Base-by-base conservation (phyloP, 2,888 invertebrate species). In the Leptinotarsa peninsularis region DNA sequence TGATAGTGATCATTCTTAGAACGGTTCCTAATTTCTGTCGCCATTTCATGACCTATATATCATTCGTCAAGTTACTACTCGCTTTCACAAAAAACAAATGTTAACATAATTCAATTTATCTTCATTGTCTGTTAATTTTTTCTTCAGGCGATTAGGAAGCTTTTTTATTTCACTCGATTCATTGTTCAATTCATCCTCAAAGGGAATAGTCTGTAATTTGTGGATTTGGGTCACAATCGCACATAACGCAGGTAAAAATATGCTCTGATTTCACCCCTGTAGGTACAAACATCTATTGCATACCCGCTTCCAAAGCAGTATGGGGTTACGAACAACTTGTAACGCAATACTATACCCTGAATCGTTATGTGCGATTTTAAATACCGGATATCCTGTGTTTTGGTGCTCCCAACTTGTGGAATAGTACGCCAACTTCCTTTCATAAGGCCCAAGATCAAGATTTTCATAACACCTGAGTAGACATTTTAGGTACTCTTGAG, bases 311-410 rank as follows among this genome's bases (percentile, higher is more conserved):
- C 67, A 50, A 58, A 67, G 68, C 68, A 71, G 73, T 66, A 63
- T 72, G 71, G 77, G 69, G 74, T 75, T 74, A 76, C 71, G 70
- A 80, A 80, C 82, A 80, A 81, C 80, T 82, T 82, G 82, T 83
- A 82, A 82, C 80, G 79, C 77, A 82, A 82, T 81, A 78, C 79
- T 76, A 43, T 43, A 77, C 80, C 80, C 76, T 77, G 69, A 79
- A 78, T 79, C 75, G 78, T 73, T 81, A 74, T 81, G 77, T 77
- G 80, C 80, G 79, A 81, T 82, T 82, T 80, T 77, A 79, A 81
- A 79, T 81, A 81, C 85, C 85, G 85, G 85, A 85, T 84, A 84
- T 85, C 85, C 85, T 85, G 85, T 82, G 81, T 81, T 85, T 85
- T 82, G 79, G 78, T 83, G 83, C 83, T 83, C 83, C 84, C 82